Evolutionary conservation across 2,797 vertebrate genomes (phyloP).

Genomic region (Darevskia mixta): DNA sequence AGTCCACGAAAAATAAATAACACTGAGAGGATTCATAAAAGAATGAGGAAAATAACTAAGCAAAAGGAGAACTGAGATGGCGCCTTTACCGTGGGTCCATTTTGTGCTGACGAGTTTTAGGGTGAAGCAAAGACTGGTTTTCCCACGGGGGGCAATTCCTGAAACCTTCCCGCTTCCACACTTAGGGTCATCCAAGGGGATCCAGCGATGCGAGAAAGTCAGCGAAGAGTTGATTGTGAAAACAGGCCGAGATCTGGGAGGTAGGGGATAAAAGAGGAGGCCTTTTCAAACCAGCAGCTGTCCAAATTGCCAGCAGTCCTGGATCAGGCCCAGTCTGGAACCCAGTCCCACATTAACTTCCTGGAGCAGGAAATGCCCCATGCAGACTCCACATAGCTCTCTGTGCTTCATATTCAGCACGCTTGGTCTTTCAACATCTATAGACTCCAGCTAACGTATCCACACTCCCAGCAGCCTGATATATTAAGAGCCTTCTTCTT

Average conservation of each 20-base stretch:
- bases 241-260: slow-evolving; percentile 26
- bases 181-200: slow-evolving; percentile 22
- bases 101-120: slow-evolving; percentile 17
- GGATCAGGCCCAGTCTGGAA: background rate
- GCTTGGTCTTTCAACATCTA: background rate
- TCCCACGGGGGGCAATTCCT: background rate
- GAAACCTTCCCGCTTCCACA: slow-evolving; percentile 10
- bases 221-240: slow-evolving; percentile 15
- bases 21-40: background rate
- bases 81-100: slow-evolving; percentile 11
- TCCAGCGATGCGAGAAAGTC: background rate
- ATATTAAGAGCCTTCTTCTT: background rate
- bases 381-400: background rate
- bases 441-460: too few relatives aligned
- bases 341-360: background rate
- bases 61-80: rapidly evolving
- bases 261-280: background rate
- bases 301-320: background rate
- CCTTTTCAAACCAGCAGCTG: background rate
- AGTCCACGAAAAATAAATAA: background rate
- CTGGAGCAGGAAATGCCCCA: too few relatives aligned
- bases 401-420: background rate
- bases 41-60: background rate
- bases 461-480: background rate
- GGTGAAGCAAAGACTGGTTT: slow-evolving; percentile 9